These are phyloP conservation scores for Sapajus apella DNA, from an alignment of 2,113 vertebrate species.

Conservation along the genomic window DNA sequence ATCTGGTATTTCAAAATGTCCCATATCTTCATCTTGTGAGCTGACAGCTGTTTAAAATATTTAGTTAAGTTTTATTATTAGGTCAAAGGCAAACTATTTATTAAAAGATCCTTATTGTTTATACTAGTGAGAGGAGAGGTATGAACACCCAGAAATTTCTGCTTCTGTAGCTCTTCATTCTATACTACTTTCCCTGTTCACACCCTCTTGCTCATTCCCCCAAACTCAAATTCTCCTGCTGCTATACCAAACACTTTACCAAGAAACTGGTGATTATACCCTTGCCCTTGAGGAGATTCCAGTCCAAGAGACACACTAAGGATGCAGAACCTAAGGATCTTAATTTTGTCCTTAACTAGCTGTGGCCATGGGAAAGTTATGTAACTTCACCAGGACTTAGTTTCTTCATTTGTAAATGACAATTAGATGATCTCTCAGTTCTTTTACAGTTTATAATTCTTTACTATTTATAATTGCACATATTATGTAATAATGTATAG, in stretches of 20 bases:
- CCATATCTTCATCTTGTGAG: constrained; percentile 96
- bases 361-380: neutral
- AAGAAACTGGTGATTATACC: neutral
- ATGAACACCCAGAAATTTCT: neutral
- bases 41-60: constrained; percentile 87
- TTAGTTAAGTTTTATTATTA: neutral
- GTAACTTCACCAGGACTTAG: neutral
- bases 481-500: neutral
- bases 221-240: neutral
- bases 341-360: neutral
- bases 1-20: constrained; percentile 96
- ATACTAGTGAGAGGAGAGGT: neutral
- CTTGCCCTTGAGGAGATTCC: neutral
- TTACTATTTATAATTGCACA: neutral
- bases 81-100: neutral
- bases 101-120: neutral
- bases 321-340: neutral
- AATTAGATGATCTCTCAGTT: neutral
- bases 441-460: neutral
- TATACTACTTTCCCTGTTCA: neutral
- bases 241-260: neutral
- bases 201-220: neutral
- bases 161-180: neutral
- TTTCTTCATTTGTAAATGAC: neutral
- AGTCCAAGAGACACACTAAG: neutral